Conservation (phyloP, 2,113 vertebrate species). For the Apteryx mantelli region DNA sequence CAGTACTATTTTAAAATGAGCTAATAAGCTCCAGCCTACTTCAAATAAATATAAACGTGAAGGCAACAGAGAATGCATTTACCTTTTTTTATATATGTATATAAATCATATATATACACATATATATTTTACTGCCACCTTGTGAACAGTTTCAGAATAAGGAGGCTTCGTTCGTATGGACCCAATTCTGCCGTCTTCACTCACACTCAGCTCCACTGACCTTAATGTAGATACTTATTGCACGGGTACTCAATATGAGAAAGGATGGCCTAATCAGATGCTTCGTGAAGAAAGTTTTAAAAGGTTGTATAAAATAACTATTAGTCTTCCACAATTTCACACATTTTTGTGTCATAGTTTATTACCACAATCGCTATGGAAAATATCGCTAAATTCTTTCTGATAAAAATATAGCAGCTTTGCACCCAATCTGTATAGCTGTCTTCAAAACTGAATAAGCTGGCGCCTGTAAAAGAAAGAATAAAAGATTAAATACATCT, state of each 20-base stretch:
- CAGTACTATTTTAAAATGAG: not conserved
- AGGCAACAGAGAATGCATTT: not conserved
- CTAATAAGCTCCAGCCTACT: not conserved
- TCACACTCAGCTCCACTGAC: not conserved
- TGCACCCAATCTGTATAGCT: conserved; percentile 91
- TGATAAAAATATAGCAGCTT: conserved; percentile 89
- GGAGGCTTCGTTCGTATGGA: not conserved
- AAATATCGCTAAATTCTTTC: conserved; percentile 83
- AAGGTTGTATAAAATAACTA: not conserved
- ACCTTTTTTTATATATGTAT: not conserved
- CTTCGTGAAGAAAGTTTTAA: not conserved
- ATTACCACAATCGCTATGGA: not conserved
- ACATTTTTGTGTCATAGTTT: not conserved
- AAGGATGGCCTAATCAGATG: not conserved
- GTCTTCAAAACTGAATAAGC: conserved; percentile 89
- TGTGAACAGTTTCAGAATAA: not conserved
- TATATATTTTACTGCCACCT: conserved; percentile 40
- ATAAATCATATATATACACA: not conserved
- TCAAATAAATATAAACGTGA: not conserved
- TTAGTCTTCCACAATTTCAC: not conserved
- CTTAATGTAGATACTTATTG: not conserved
- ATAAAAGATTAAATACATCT: not conserved
- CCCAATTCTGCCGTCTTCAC: not conserved
- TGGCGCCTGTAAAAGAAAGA: conserved; percentile 81
- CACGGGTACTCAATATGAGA: not conserved